A percentile compares a stretch with the other conserved stretches of the same genome.
Conservation (phyloP, 2,888 invertebrate genomes). For the Nasonia oneida region DNA sequence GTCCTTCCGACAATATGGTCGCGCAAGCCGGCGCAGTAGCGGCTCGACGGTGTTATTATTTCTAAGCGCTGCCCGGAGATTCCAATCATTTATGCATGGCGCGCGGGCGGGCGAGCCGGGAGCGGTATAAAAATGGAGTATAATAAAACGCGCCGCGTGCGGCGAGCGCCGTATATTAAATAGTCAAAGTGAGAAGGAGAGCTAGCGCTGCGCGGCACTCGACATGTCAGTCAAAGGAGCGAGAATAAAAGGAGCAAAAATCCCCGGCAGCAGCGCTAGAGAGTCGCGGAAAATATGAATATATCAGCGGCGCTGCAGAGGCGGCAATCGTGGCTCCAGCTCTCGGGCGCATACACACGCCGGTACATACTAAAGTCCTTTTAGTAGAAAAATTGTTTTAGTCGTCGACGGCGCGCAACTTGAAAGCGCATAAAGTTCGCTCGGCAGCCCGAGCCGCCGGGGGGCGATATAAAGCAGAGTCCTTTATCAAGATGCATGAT, state of each 20-base stretch:
- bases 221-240: not conserved
- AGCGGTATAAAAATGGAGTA: too few relatives aligned
- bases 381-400: constrained; percentile 14
- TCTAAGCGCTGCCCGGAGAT: too few relatives aligned
- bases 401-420: constrained; percentile 5
- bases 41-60: too few relatives aligned
- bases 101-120: too few relatives aligned
- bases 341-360: not conserved
- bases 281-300: constrained; percentile 8
- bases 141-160: too few relatives aligned
- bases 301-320: not conserved
- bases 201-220: not conserved
- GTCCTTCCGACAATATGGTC: too few relatives aligned
- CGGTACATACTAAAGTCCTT: not conserved
- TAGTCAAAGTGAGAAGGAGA: not conserved
- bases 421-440: constrained; percentile 4
- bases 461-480: not conserved
- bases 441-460: too few relatives aligned
- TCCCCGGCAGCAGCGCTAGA: not conserved
- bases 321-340: not conserved
- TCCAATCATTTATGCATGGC: too few relatives aligned
- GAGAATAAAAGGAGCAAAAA: not conserved
- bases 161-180: too few relatives aligned
- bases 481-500: constrained; percentile 13
- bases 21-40: too few relatives aligned